Base-by-base conservation (phyloP, 2,888 invertebrate species). In the Liopterus haemorrhoidalis region DNA sequence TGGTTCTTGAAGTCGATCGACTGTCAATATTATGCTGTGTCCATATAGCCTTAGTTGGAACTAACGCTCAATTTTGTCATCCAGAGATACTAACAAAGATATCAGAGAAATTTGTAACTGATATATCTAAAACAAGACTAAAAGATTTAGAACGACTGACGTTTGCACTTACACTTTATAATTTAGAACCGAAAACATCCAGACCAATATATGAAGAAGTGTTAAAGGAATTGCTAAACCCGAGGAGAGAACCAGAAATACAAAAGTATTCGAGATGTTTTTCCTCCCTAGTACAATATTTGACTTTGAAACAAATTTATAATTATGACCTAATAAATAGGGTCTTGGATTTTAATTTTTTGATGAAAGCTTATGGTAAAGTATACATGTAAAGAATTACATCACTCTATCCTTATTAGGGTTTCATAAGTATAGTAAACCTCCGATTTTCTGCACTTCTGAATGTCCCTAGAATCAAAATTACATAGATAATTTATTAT, bases 121-220 rank as follows among this genome's bases (percentile, higher is more conserved):
- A 75, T 19, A 59, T 83, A 1, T 20, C 27, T 2, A 37, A 59
- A 3, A 63, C 74, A 0, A 73, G 86, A 49, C 35, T 86, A 1
- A 89, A 89, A 66, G 88, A 89, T 59, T 67, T 88, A 20, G 88
- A 88, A 65, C 73, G 86, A 54, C 64, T 86, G 5, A 65, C 78
- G 2, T 70, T 82, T 48, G 72, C 74, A 1, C 73, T 79, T 57
- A 74, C 76, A 2, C 72, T 78, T 58, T 82, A 81, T 52, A 75
- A 81, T 61, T 73, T 71, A 41, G 63, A 66, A 46, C 78, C 79
- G 9, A 54, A 70, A 38, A 72, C 70, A 8, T 52, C 58, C 8
- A 65, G 70, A 22, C 72, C 78, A 46, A 55, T 78, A 8, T 74
- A 67, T 43, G 43, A 66, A 11, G 56, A 61, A 8, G 62, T 76